Evolutionary conservation across 1,140 invertebrate species (phyloP), one percentile per base, ranked within the genome.

Genomic region (Drosophila parvula): DNA sequence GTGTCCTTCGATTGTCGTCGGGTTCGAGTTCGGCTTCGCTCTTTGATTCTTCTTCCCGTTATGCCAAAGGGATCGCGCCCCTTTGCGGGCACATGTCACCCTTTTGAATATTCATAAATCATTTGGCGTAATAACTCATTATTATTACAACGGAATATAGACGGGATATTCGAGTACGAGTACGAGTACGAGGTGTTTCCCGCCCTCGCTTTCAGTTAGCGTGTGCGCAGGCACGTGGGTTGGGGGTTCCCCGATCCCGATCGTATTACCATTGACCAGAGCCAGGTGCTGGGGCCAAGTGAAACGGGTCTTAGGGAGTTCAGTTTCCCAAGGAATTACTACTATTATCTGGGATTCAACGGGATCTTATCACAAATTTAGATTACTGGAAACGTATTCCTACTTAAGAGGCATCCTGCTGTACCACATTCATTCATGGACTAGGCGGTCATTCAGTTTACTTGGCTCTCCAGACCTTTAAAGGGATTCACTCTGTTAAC

Each of bases 101-200:
- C 50, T 32, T 51, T 69, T 89, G 84, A 84, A 88, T 88, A 88
- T 88, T 88, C 83, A 88, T 88, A 88, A 88, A 88, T 88, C 83
- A 88, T 63, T 62, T 44, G 30, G 34, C 60, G 83, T 59, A 88
- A 88, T 86, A 86, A 88, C 79, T 80, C 77, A 83, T 89, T 89
- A 80, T 59, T 71, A 58, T 45, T 22, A 41, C 32, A 36, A 36
- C 50, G 28, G 34, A 36, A 30, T 27, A 38, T 16, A 14, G 27
- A 28, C 47, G n/a, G n/a, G n/a, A n/a, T n/a, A n/a, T n/a, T n/a
- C n/a, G n/a, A n/a, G n/a, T n/a, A n/a, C n/a, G n/a, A n/a, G n/a
- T 45, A 8, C 6, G 5, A 5, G 30, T 30, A 34, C 44, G 18
- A 45, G 43, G 45, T n/a, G 9, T 11, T 22, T 6, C 53, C 43